Conservation (phyloP, 35 echinoderm and acorn worm species). For the Acanthaster planci region DNA sequence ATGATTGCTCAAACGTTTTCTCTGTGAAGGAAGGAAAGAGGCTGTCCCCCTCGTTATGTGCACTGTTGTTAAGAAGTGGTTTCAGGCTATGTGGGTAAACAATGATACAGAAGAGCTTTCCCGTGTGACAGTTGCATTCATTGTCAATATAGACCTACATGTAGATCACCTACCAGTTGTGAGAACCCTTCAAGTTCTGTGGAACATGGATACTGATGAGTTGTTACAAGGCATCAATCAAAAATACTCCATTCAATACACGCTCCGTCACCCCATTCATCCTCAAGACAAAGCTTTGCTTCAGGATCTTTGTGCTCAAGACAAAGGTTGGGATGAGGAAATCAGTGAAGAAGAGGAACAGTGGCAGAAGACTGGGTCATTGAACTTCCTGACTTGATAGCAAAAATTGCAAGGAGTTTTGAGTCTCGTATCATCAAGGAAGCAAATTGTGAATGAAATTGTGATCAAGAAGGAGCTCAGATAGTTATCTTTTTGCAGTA, state of each 20-base stretch:
- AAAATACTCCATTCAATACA: background rate
- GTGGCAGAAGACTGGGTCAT: conserved; percentile 32
- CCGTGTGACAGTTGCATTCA: conserved; percentile 13
- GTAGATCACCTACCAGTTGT: conserved; percentile 36
- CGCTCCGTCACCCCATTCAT: background rate
- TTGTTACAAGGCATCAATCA: conserved; percentile 11
- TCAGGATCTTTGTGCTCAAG: background rate
- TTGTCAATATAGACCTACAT: conserved; percentile 40
- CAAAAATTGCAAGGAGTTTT: conserved; percentile 41
- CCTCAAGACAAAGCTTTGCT: background rate
- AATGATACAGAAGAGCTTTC: conserved; percentile 42
- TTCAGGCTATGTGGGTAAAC: conserved; percentile 62
- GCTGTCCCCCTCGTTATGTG: conserved; percentile 30
- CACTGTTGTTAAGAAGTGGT: conserved; percentile 41
- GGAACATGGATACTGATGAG: conserved; percentile 25
- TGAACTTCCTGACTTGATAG: conserved; percentile 39
- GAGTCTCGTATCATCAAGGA: conserved; percentile 1
- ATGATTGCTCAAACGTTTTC: conserved; percentile 43
- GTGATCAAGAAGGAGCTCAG: conserved; percentile 53
- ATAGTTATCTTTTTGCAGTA: conserved; percentile 52
- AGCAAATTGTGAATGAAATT: conserved; percentile 16
- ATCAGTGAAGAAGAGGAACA: background rate
- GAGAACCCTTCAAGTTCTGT: conserved; percentile 36
- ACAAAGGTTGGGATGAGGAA: conserved; percentile 49
- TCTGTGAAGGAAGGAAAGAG: conserved; percentile 49